phyloP scores from a whole-genome alignment of 1,140 invertebrate species.

The Manduca sexta region DNA sequence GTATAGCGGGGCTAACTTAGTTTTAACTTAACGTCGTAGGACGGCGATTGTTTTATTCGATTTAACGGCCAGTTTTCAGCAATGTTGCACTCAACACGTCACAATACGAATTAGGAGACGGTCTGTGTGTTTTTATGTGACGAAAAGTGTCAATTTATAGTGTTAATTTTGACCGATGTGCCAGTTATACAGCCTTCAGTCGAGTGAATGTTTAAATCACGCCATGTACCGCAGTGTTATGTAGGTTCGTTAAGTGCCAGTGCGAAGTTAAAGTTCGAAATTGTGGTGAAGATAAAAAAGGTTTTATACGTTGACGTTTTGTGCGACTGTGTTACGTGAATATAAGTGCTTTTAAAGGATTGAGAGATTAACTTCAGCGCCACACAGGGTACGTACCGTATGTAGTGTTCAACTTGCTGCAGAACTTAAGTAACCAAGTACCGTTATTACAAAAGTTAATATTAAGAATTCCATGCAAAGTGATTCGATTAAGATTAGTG shows the following conservation, averaged over 20 bases:
- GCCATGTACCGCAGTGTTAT: slow-evolving; percentile 53
- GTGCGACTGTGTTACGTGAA: slow-evolving; percentile 42
- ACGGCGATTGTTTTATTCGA: slow-evolving; percentile 50
- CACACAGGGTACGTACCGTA: slow-evolving; percentile 49
- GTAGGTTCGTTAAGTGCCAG: slow-evolving; percentile 62
- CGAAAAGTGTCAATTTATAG: slow-evolving; percentile 21
- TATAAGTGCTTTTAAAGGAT: slow-evolving; percentile 51
- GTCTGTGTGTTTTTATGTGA: slow-evolving; percentile 35
- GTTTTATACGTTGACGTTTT: slow-evolving; percentile 28
- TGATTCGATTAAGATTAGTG: neutral
- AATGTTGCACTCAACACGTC: slow-evolving; percentile 54
- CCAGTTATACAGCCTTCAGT: slow-evolving; percentile 46
- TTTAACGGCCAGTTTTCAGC: slow-evolving; percentile 42
- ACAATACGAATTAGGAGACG: slow-evolving; percentile 42
- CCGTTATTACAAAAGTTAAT: slow-evolving; percentile 5
- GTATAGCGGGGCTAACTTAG: slow-evolving; percentile 60
- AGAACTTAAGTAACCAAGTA: slow-evolving; percentile 1
- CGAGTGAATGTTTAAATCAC: slow-evolving; percentile 60
- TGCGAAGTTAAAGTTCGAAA: slow-evolving; percentile 54
- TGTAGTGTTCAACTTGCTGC: neutral
- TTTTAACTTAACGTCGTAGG: slow-evolving; percentile 60
- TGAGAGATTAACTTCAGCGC: slow-evolving; percentile 38
- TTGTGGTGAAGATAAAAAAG: slow-evolving; percentile 46
- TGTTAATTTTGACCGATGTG: slow-evolving; percentile 26
- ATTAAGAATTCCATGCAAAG: neutral